Base-by-base conservation (phyloP, 2,888 invertebrate species). In the Poecilus cupreus region DNA sequence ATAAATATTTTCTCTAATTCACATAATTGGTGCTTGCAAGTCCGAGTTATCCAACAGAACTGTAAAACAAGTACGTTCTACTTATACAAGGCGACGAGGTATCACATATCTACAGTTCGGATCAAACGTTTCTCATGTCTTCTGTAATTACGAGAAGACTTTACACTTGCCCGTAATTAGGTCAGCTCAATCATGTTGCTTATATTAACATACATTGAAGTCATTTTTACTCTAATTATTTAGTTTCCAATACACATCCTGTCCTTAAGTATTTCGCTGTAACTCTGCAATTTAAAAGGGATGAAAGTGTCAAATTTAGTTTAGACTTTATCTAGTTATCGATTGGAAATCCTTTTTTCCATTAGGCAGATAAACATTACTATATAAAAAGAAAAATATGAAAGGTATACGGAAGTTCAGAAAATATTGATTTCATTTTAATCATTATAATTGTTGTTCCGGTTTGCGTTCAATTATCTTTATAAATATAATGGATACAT, bases 1-100 rank as follows among this genome's bases (percentile, higher is more conserved):
- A 13, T 49, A 75, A 75, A 75, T 75, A 75, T 75, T 51, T 75
- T 75, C 51, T 75, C 75, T 54, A 75, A 75, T 75, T 75, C 75
- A 75, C 51, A 51, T 75, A 75, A 75, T 75, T 75, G 51, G 72
- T 24, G 51, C 24, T 75, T 51, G 51, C 49, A 26, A 49, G 10
- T 24, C 6, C 18, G 24, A 75, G 75, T 75, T 75, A 75, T 75
- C 20, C 75, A 75, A 75, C 51, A 49, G 18, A 43, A 32, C 75
- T 75, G 75, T 51, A 51, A 26, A 75, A 75, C 75, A 75, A 51
- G 51, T 75, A 75, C 75, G 51, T 75, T 51, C 51, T 26, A 51
- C 49, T 75, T 49, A 18, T 8, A 60, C 26, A 11, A 13, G 6
- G 60, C 60, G n/a, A 24, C 8, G 2, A 51, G 18, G 8, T 18